phyloP scores from a whole-genome alignment of 2,888 invertebrate species.

The Automeris io region DNA sequence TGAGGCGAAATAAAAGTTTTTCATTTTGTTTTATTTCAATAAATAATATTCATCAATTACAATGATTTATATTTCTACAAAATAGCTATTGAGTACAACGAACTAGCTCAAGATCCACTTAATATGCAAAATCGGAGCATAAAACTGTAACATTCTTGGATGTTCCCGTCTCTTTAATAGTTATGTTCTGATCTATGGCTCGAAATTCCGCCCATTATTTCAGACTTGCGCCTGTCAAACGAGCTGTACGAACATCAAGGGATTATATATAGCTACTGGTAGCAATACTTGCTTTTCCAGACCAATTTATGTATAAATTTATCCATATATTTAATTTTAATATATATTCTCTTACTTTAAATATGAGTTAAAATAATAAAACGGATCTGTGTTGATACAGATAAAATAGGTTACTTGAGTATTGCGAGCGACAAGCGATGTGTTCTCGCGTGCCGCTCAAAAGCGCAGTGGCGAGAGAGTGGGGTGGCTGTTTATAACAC shows the following conservation, averaged over 20 bases:
- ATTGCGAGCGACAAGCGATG: too few relatives aligned
- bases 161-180: conserved; percentile 47
- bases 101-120: conserved; percentile 18
- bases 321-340: too few relatives aligned
- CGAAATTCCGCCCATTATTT: conserved; percentile 59
- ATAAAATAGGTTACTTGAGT: too few relatives aligned
- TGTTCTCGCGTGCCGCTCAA: too few relatives aligned
- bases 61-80: not conserved
- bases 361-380: too few relatives aligned
- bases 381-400: too few relatives aligned
- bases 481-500: too few relatives aligned
- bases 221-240: conserved; percentile 47
- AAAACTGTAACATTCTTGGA: conserved; percentile 39
- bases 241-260: conserved; percentile 34
- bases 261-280: conserved; percentile 39
- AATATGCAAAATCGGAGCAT: conserved; percentile 46
- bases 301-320: conserved; percentile 1
- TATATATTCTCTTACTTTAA: too few relatives aligned
- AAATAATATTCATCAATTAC: too few relatives aligned
- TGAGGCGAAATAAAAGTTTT: too few relatives aligned
- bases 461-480: too few relatives aligned
- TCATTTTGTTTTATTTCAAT: too few relatives aligned
- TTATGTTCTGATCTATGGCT: conserved; percentile 52
- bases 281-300: conserved; percentile 15
- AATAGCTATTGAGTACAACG: conserved; percentile 26